A percentile compares a stretch with the other conserved stretches of the same genome.
Evolutionary conservation across 2,888 invertebrate genomes (phyloP).

Genomic region (Thymelicus lineola): DNA sequence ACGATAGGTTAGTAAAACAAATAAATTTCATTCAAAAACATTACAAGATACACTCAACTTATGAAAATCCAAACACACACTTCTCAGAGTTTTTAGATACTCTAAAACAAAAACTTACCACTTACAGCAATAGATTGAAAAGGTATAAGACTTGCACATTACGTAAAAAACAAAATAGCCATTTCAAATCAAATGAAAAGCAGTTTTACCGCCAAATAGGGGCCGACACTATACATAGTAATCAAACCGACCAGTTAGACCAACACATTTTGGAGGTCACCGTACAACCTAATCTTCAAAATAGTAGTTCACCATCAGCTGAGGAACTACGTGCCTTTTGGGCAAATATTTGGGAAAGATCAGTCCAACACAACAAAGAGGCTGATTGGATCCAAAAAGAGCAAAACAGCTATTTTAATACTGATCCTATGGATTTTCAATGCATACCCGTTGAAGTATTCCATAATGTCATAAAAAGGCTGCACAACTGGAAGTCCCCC

Average conservation of each 20-base stretch:
- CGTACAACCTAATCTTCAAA: background rate
- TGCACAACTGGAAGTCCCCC: background rate
- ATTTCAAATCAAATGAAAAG: background rate
- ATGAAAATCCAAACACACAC: conserved; percentile 6
- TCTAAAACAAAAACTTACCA: conserved; percentile 15
- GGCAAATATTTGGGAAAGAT: conserved; percentile 1
- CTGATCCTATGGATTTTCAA: background rate
- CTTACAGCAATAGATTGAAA: background rate
- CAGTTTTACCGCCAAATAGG: conserved; percentile 8
- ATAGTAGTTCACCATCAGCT: background rate
- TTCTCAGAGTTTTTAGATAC: conserved; percentile 7
- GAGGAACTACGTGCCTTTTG: background rate
- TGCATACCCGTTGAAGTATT: background rate
- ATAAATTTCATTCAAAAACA: background rate
- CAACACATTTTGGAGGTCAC: background rate
- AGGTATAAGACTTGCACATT: conserved; percentile 2
- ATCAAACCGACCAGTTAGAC: background rate
- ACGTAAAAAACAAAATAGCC: conserved; percentile 11
- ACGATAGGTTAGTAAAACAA: background rate
- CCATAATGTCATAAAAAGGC: conserved; percentile 7
- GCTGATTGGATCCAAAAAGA: conserved; percentile 2
- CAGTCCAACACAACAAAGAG: background rate
- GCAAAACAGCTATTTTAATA: background rate
- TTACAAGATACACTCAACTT: conserved; percentile 10
- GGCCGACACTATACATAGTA: background rate